Evolutionary conservation across 2,888 invertebrate genomes (phyloP).

Genomic region (Cynaeus angustus): DNA sequence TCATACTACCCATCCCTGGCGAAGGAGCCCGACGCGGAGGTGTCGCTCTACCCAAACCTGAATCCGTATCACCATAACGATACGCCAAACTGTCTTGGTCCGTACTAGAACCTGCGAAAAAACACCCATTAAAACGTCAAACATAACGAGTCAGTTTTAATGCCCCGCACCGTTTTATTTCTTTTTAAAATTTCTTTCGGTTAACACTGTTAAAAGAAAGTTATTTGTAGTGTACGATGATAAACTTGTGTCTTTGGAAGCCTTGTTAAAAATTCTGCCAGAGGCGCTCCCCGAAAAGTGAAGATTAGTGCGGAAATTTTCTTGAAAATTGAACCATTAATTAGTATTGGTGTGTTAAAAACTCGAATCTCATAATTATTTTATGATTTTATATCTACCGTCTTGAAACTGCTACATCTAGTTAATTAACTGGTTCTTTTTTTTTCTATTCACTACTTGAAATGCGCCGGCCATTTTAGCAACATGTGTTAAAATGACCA

Average conservation of each 20-base stretch:
- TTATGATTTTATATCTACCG: too few relatives aligned
- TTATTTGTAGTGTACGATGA: slow-evolving; percentile 8
- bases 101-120: slow-evolving; percentile 73
- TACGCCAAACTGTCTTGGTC: slow-evolving; percentile 76
- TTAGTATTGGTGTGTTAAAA: too few relatives aligned
- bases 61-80: slow-evolving; percentile 82
- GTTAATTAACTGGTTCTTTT: too few relatives aligned
- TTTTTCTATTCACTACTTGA: too few relatives aligned
- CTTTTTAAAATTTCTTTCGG: background rate
- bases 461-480: too few relatives aligned
- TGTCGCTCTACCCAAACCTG: slow-evolving; percentile 89
- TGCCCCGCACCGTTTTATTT: slow-evolving; percentile 31
- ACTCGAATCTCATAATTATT: too few relatives aligned
- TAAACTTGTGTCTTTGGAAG: slow-evolving; percentile 1
- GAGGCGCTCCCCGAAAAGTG: slow-evolving; percentile 1
- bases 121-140: slow-evolving; percentile 11
- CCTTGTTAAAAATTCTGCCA: background rate
- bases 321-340: background rate
- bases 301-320: slow-evolving; percentile 11
- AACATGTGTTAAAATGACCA: background rate
- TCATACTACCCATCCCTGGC: slow-evolving; percentile 82
- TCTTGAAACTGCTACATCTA: too few relatives aligned
- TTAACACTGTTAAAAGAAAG: slow-evolving; percentile 14
- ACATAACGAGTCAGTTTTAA: background rate
- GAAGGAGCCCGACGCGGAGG: slow-evolving; percentile 91